A percentile compares a stretch with the other conserved stretches of the same genome.
These are phyloP conservation scores for Cryptoblepharus egeriae DNA, from an alignment of 2,797 vertebrate species.

Conservation along the genomic window DNA sequence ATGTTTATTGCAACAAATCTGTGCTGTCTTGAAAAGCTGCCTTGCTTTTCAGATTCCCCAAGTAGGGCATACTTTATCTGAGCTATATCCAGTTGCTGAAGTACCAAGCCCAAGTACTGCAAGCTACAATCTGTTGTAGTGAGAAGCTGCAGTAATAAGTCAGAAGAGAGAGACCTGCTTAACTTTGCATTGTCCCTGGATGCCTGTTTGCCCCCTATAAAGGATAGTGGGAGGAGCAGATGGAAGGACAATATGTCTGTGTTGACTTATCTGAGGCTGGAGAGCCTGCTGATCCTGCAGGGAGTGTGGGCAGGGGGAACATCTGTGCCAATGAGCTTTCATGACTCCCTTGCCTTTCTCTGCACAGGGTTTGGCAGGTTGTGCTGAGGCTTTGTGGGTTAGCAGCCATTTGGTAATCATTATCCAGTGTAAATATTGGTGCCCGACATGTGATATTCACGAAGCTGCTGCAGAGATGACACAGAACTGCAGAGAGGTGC, in stretches of 20 bases:
- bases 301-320: conserved; percentile 9
- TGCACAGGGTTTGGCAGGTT: background rate
- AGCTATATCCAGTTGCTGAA: background rate
- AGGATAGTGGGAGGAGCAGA: conserved; percentile 11
- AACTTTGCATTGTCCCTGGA: background rate
- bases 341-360: conserved; percentile 16
- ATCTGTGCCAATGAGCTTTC: conserved; percentile 6
- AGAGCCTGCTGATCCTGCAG: conserved; percentile 15
- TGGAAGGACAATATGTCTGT: background rate
- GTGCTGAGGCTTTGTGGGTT: background rate
- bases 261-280: conserved; percentile 12
- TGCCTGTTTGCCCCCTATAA: conserved; percentile 3
- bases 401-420: background rate
- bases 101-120: background rate
- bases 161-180: background rate
- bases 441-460: background rate
- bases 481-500: background rate
- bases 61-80: background rate
- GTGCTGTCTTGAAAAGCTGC: background rate
- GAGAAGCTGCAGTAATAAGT: background rate
- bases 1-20: background rate
- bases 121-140: background rate
- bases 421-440: background rate
- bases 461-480: background rate
- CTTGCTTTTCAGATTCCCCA: background rate